Base-by-base conservation (phyloP, 1,140 invertebrate species). In the Drosophila parvula region DNA sequence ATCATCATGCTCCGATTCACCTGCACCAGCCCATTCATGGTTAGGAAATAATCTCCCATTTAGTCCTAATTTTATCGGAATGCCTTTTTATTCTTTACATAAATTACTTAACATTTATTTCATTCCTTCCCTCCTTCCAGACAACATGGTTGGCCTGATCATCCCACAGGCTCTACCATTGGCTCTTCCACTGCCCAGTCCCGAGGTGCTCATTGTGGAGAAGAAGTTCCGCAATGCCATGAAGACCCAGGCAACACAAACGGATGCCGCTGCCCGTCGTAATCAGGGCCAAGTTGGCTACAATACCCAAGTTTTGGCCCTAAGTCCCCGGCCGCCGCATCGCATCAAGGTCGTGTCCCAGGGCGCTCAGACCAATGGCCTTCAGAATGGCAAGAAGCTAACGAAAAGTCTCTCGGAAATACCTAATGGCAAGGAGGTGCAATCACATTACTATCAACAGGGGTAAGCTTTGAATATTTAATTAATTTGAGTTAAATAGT, bases 201-300 rank as follows among this genome's bases (percentile, higher is more conserved):
- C 90, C 1, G 91, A 92, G 51, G 90, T 92, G 2, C 67, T 91
- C 0, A 81, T 92, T 28, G 74, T 92, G 40, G 96, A 97, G 92
- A 97, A 97, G 92, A 93, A 96, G 34, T 97, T 97, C 91, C 94
- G 96, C 78, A 95, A 96, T 58, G 94, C 95, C 1, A 98, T 98
- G 97, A 96, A 97, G 84, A 97, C 97, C 1, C 97, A 98, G 93
- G 97, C 97, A 2, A 98, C 97, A 1, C 97, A 98, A 92, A 98
- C 97, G 28, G 97, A 98, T 92, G 94, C 94, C 75, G 83, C 59
- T 0, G 78, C 84, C 5, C 80, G 84, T 2, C 94, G 95, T 45
- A 95, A 96, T 28, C 53, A 95, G 14, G 91, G 61, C 12, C 61
- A 64, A 43, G 16, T 61, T 11, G 61, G 95, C 8, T 94, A 95